These are phyloP conservation scores for Psilanteris sp. DNA, from an alignment of 1,140 invertebrate genomes.

Conservation along the genomic window DNA sequence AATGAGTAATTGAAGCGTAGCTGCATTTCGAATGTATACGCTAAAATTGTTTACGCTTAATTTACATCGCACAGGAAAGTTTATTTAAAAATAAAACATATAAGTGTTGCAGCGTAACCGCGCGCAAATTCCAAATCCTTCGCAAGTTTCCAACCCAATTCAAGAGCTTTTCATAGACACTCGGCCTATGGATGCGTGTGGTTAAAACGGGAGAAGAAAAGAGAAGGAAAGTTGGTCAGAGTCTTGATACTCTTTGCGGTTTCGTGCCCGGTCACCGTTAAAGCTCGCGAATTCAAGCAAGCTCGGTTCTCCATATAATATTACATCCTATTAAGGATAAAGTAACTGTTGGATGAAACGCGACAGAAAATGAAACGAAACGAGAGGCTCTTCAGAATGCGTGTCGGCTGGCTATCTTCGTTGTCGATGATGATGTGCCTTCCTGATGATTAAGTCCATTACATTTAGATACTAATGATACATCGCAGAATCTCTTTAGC, in stretches of 20 bases:
- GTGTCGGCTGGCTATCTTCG: constrained; percentile 67
- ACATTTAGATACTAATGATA: constrained; percentile 39
- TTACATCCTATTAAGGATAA: constrained; percentile 77
- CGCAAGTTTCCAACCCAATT: constrained; percentile 15
- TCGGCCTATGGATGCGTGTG: constrained; percentile 23
- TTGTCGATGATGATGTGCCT: constrained; percentile 37
- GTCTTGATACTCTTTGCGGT: constrained; percentile 60
- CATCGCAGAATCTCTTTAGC: constrained; percentile 8
- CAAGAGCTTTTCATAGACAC: constrained; percentile 49
- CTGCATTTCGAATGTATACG: too few relatives aligned
- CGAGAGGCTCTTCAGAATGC: constrained; percentile 66
- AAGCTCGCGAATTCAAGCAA: constrained; percentile 76
- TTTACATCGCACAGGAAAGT: too few relatives aligned
- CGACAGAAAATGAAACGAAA: constrained; percentile 73
- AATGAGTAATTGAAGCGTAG: too few relatives aligned
- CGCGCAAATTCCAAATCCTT: constrained; percentile 8
- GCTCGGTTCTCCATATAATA: constrained; percentile 76
- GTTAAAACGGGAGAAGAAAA: constrained; percentile 39
- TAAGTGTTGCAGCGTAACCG: too few relatives aligned
- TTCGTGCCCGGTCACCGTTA: constrained; percentile 76
- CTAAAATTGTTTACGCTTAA: too few relatives aligned
- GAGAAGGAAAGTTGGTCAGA: constrained; percentile 29
- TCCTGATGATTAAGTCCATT: constrained; percentile 36
- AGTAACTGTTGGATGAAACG: constrained; percentile 78
- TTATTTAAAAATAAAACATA: too few relatives aligned